Evolutionary conservation across 2,113 vertebrate species (phyloP).

Genomic region (Paratilapia polleni): DNA sequence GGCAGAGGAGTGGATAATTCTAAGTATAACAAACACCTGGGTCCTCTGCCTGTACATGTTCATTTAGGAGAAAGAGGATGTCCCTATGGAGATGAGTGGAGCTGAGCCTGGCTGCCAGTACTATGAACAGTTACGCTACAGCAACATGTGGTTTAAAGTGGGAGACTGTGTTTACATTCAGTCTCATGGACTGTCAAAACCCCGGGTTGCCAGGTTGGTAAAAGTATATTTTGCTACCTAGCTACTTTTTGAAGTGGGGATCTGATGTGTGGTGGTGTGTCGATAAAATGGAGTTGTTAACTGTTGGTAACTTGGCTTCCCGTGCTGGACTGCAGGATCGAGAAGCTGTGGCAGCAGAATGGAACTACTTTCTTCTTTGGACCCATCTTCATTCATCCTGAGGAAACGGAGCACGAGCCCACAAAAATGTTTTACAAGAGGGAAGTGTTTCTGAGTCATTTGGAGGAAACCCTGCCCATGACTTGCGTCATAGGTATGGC

Average conservation of each 20-base stretch:
- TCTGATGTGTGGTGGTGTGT: not conserved
- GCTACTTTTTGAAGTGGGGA: not conserved
- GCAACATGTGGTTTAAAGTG: constrained; percentile 93
- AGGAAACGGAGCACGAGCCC: constrained; percentile 97
- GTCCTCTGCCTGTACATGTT: not conserved
- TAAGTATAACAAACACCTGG: constrained; percentile 1
- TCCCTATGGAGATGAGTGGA: constrained; percentile 91
- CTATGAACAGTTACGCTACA: constrained; percentile 93
- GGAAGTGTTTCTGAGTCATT: constrained; percentile 95
- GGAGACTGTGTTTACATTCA: constrained; percentile 97
- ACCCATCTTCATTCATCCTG: constrained; percentile 97
- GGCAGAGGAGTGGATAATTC: not conserved
- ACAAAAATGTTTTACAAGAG: constrained; percentile 99
- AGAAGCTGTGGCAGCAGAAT: constrained; percentile 95
- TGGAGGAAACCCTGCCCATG: constrained; percentile 94
- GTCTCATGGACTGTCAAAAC: constrained; percentile 91
- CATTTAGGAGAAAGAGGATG: constrained; percentile 91
- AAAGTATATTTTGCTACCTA: not conserved
- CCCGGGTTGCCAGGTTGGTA: constrained; percentile 90
- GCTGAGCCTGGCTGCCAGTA: constrained; percentile 92
- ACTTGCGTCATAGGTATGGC: constrained; percentile 90
- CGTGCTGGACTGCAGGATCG: constrained; percentile 73
- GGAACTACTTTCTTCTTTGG: constrained; percentile 94
- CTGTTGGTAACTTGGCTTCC: not conserved
- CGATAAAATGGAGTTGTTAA: not conserved